Base-by-base conservation (phyloP, 2,888 invertebrate species). In the Anorthoa munda region DNA sequence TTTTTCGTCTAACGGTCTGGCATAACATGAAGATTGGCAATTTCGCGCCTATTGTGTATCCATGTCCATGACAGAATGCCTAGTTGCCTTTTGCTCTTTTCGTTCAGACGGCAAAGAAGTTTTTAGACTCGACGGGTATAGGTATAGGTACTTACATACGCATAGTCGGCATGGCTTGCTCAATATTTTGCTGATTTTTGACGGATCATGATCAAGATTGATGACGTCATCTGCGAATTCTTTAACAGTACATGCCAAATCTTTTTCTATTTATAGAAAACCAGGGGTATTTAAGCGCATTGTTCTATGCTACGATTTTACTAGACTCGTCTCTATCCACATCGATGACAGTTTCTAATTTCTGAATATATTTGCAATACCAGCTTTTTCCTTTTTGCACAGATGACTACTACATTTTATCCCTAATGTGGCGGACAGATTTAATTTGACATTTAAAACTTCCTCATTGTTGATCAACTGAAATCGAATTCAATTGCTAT, bases 11-110 rank as follows among this genome's bases (percentile, higher is more conserved):
- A 90, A 87, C 88, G 87, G 90, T 85, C 63, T 83, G 77, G 80
- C 73, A 83, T 81, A 83, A 84, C 83, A 84, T 83, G 75, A 75
- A 85, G 86, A 90, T 90, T 88, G 90, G 82, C 88, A 90, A 91
- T 91, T 89, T 86, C 80, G 82, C 75, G 83, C 73, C 81, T 82
- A 88, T 89, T 89, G 89, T 88, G 61, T 65, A 75, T 70, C 55
- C 69, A 70, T 51, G 60, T 72, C 60, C 67, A 70, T 67, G 58
- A 81, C 79, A 77, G 79, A 80, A 74, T 79, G 60, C 56, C 72
- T 74, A 63, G 69, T 72, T 58, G 65, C 39, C 70, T 78, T 79
- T 86, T 83, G 68, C 73, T 69, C 21, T 58, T 65, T 53, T 51
- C 26, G 23, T 66, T 48, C n/a, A 61, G 26, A 70, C 31, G 11